Evolutionary conservation across 1,140 invertebrate species (phyloP).

Genomic region (Coptotermes formosanus): DNA sequence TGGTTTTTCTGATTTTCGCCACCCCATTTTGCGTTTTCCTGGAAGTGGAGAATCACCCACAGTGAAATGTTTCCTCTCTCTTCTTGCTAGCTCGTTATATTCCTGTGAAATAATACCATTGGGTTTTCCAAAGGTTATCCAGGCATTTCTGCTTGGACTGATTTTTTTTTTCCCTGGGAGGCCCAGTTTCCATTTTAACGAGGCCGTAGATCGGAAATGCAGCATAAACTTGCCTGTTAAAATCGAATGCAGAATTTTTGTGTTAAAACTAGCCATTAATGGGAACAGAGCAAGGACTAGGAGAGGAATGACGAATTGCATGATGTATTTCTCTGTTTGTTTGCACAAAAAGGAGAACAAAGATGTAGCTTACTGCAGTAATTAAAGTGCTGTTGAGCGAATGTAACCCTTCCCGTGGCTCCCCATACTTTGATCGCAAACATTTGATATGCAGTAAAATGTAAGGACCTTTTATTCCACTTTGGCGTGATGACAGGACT

Average conservation of each 20-base stretch:
- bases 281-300: background rate
- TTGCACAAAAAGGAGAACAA: too few relatives aligned
- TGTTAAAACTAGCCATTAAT: background rate
- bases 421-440: background rate
- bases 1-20: too few relatives aligned
- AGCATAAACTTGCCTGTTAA: background rate
- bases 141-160: background rate
- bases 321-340: too few relatives aligned
- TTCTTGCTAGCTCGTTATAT: background rate
- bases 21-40: too few relatives aligned
- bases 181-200: background rate
- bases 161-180: background rate
- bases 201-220: background rate
- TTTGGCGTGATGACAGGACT: too few relatives aligned
- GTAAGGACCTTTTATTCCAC: too few relatives aligned
- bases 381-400: background rate
- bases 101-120: background rate
- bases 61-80: too few relatives aligned
- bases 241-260: background rate
- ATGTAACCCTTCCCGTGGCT: background rate
- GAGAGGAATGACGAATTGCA: too few relatives aligned
- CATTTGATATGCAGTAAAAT: background rate
- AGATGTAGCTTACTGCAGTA: background rate
- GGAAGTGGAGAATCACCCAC: too few relatives aligned
- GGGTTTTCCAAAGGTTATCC: background rate